Evolutionary conservation across 2,888 invertebrate genomes (phyloP).

Genomic region (Scaptomyza cyrtandrae): DNA sequence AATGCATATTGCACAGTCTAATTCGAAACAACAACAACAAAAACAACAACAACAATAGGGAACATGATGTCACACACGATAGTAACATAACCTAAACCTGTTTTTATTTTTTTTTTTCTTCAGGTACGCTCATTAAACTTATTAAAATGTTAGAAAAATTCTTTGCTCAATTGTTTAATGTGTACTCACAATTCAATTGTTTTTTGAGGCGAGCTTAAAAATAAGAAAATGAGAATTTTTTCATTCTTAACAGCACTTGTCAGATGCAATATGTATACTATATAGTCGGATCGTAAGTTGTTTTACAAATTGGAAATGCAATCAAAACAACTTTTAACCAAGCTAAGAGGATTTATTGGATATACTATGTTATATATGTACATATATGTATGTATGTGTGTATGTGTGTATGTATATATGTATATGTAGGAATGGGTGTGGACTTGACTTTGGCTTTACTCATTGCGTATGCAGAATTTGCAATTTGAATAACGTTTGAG

Average conservation of each 20-base stretch:
- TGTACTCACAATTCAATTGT: neutral
- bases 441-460: conserved; percentile 49
- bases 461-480: conserved; percentile 43
- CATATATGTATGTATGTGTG: neutral
- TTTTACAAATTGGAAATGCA: neutral
- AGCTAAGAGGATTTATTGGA: neutral
- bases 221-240: too few species aligned
- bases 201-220: too few species aligned
- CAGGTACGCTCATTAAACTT: neutral
- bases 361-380: neutral
- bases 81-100: neutral
- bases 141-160: too few species aligned
- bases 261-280: neutral
- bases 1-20: conserved; percentile 4
- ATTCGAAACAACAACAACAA: neutral
- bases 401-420: neutral
- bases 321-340: neutral
- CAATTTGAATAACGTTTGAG: conserved; percentile 34
- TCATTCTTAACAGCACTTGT: neutral
- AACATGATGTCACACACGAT: conserved; percentile 22
- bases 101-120: neutral
- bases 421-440: conserved; percentile 2
- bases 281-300: neutral
- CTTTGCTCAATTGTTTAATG: neutral
- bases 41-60: neutral